Evolutionary conservation across 1,140 invertebrate genomes (phyloP).

Genomic region (Drosophila teissieri): DNA sequence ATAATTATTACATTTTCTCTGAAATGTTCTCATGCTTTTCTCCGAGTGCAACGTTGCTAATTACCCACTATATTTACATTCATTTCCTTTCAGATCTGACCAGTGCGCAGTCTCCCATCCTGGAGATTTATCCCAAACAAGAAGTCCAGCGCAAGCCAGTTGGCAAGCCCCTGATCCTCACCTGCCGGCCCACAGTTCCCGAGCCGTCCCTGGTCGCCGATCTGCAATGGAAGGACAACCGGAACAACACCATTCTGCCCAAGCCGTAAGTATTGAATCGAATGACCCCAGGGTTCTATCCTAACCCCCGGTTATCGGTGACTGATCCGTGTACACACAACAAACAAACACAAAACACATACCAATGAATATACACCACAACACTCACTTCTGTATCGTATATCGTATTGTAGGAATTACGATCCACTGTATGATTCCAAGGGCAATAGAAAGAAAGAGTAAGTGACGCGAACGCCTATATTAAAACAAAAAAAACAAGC

Average conservation of each 20-base stretch:
- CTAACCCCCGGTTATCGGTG: slow-evolving; percentile 13
- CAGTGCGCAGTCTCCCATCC: slow-evolving; percentile 76
- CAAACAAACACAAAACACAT: slow-evolving; percentile 5
- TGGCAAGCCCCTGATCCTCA: slow-evolving; percentile 89
- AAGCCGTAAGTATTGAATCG: slow-evolving; percentile 86
- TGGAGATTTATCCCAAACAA: slow-evolving; percentile 89
- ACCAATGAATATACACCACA: slow-evolving; percentile 15
- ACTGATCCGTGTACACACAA: slow-evolving; percentile 1
- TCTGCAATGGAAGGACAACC: slow-evolving; percentile 90
- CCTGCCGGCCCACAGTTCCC: slow-evolving; percentile 88
- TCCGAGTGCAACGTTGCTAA: slow-evolving; percentile 9
- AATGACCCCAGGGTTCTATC: not conserved
- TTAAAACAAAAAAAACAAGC: not conserved
- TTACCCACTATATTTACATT: not conserved
- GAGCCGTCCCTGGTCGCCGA: slow-evolving; percentile 87
- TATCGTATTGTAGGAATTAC: slow-evolving; percentile 77
- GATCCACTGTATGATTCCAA: slow-evolving; percentile 84
- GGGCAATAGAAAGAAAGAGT: slow-evolving; percentile 82
- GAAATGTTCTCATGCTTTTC: not conserved
- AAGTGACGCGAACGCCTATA: slow-evolving; percentile 52
- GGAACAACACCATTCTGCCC: slow-evolving; percentile 87
- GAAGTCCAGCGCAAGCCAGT: slow-evolving; percentile 88
- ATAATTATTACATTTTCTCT: not conserved
- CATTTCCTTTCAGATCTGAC: slow-evolving; percentile 62
- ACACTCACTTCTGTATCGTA: slow-evolving; percentile 34